phyloP scores from a whole-genome alignment of 1,140 invertebrate genomes.

The Achatina immaculata region DNA sequence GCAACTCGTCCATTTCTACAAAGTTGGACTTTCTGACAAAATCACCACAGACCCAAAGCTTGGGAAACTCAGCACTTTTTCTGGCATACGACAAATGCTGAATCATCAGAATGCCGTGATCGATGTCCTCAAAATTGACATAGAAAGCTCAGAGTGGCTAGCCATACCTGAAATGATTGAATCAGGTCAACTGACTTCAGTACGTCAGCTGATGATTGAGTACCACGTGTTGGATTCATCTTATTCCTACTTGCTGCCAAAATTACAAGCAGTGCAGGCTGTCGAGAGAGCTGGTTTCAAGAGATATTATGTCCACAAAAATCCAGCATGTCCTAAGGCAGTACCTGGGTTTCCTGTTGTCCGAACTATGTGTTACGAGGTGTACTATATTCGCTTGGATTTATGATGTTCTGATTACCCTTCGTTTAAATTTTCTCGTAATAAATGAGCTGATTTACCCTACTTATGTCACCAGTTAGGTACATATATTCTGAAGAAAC shows the following conservation, averaged over 20 bases:
- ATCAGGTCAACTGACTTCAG: not conserved
- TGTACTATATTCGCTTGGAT: not conserved
- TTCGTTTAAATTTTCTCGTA: no score
- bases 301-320: not conserved
- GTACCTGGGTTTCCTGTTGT: not conserved
- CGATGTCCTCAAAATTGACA: conserved; percentile 8
- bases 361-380: not conserved
- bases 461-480: no score
- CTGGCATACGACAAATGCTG: not conserved
- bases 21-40: not conserved
- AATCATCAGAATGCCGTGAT: not conserved
- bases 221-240: not conserved
- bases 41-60: not conserved
- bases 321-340: not conserved
- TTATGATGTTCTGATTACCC: no score
- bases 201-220: not conserved
- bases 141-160: conserved; percentile 15
- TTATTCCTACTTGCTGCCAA: not conserved
- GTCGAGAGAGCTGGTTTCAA: not conserved
- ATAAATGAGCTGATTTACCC: no score
- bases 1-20: not conserved
- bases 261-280: not conserved
- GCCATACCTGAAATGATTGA: not conserved
- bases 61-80: not conserved
- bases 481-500: no score